Base-by-base conservation (phyloP, 2,113 vertebrate species). In the Poeciliopsis prolifica region DNA sequence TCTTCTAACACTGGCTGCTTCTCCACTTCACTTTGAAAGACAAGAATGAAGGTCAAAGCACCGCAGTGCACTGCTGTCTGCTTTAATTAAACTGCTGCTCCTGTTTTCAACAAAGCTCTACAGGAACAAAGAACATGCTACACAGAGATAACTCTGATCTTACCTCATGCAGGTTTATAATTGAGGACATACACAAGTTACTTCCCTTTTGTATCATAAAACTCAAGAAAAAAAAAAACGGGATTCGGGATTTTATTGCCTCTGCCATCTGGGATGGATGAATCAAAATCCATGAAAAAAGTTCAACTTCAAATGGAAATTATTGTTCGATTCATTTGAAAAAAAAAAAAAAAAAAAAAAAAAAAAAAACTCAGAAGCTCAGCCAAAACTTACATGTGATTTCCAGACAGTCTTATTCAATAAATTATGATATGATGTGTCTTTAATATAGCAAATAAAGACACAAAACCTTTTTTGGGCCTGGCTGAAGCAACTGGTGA, bases 31-130 rank as follows among this genome's bases (percentile, higher is more conserved):
- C 80, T 75, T 73, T 86, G 78, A 87, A 90, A 68, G 68, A 74
- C 42, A 62, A 82, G 51, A 77, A 65, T 67, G 77, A 74, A 86
- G 84, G 88, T 89, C 88, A 87, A 54, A 79, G 44, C 65, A 4
- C 31, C 1, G 60, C 58, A 60, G 73, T 68, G 77, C 68, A 61
- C 77, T 35, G 72, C 65, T 54, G 68, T 84, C 82, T 75, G 69
- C 8, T 74, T 90, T 89, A 88, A 92, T 91, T 88, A 89, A 86
- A 88, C 54, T 8, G 65, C 71, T 76, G 17, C 61, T 35, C 61
- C 11, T 29, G 67, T 79, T 67, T 35, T 19, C 68, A 65, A 85
- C 72, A 44, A 62, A 35, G 63, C 67, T 13, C 31, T 8, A 67
- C 44, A 48, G 17, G 44, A 48, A 48, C 37, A 40, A 79, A 58